Evolutionary conservation across 1,140 invertebrate genomes (phyloP), one percentile per base, ranked within the genome.

Genomic region (Drosophila mojavensis): DNA sequence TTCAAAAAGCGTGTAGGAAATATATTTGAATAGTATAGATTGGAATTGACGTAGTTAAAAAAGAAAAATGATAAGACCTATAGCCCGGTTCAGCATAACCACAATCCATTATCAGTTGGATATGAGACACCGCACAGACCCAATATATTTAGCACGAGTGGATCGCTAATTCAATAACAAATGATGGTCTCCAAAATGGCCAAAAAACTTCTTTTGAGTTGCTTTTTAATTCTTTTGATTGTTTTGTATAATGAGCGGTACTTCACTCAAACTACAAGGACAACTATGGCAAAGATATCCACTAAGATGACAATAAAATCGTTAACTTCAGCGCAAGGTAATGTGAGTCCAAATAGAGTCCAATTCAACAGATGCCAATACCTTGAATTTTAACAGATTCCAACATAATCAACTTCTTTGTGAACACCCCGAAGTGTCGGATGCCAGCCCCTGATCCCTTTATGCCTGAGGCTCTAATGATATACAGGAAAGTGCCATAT

Each of bases 371-470:
- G 17, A 17, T 17, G 17, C 17, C 17, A 17, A 17, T 17, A 17
- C 4, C 3, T 33, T 10, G 28, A 17, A 30, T 36, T 9, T 54
- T 9, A 54, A 17, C 39, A 24, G 48, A 28, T 0, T 20, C 4
- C 33, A 36, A 15, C 0, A 15, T 1, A 11, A 3, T 24, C 0
- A 63, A 79, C 5, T 91, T 75, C 50, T 91, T 75, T 63, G 78
- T 91, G 5, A 67, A 76, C 11, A 79, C 74, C 6, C 20, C 70
- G 1, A 54, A 58, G 5, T 97, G 96, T 78, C 93, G 94, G 62
- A 95, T 97, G 78, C 94, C 94, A 0, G 94, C 95, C 28, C 92
- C 95, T 30, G 93, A 96, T 84, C 95, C 96, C 0, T 94, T 95
- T 69, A 94, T 96, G 72, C 83, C 93, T 2, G 94, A 95, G 45